Evolutionary conservation across 2,113 vertebrate species (phyloP), one percentile per base, ranked within the genome.

Genomic region (Psephotus haematonotus): DNA sequence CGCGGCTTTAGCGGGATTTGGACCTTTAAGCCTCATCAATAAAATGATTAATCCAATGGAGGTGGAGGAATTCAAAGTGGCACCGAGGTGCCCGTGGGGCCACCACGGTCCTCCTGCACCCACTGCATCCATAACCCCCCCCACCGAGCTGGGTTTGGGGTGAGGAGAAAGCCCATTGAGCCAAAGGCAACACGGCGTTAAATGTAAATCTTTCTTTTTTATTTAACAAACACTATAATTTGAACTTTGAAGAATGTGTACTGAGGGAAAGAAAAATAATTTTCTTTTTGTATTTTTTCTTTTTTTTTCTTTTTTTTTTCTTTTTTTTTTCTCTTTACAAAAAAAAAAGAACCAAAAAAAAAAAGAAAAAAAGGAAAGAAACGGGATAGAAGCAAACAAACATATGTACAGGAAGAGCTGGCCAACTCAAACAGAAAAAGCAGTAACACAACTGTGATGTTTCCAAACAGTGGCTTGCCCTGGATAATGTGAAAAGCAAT

Each of bases 161-260:
- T 23, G 57, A 59, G 57, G 20, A n/a, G 33, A n/a, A 59, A 59
- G 20, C 57, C 22, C 57, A 35, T 24, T 10, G 57, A 59, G 57
- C 57, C 92, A 78, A 55, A 52, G 68, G 11, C 1, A 0, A 77
- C 57, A 53, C 9, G 0, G 5, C 35, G 46, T 81, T 88, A 97
- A 97, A 97, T 96, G 97, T 96, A 98, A 98, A 98, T 97, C 95
- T 97, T 94, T 97, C 85, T 92, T 97, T 97, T 97, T 98, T 97
- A 97, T 98, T 98, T 97, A 98, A 98, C 97, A 98, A 98, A 98
- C 97, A 98, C 97, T 98, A 97, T 97, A 87, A 88, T 95, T 92
- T 91, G 93, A 96, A 93, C 55, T 88, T 88, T 52, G 94, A 85
- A 93, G 90, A 88, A 93, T 89, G 84, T 60, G 81, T 93, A 91